Evolutionary conservation across 1,140 invertebrate species (phyloP), one percentile per base, ranked within the genome.

Genomic region (Andricus grossulariae): DNA sequence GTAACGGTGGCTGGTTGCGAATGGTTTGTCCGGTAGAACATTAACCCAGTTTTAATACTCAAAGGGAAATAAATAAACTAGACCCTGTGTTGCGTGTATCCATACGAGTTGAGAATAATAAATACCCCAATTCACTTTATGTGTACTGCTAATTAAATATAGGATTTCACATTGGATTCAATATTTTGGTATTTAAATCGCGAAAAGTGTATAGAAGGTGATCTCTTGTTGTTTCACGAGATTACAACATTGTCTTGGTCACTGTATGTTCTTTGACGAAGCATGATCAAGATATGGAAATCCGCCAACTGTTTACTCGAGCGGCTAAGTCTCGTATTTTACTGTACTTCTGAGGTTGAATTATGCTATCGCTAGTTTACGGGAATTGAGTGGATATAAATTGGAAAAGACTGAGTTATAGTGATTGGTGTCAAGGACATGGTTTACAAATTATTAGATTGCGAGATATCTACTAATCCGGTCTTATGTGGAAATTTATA

Each of bases 201-300:
- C 52, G 51, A 8, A 16, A 50, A 19, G 51, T 57, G 19, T 60
- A 50, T 74, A 21, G 72, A 72, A 71, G 39, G 70, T 49, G 72
- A 72, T 55, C 21, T n/a, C 49, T 54, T 55, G 79, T 71, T 80
- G 49, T 80, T 80, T 80, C 76, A 55, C 70, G 77, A 80, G 39
- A 54, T 75, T 80, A 73, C 75, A 77, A 77, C 76, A 80, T 77
- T 75, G 71, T 77, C 50, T 60, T 50, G 73, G 70, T 80, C 76
- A 75, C 11, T 55, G 21, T 66, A 25, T 66, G 60, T 66, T 66
- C 60, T 39, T 66, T 66, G 60, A 66, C 60, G 60, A 52, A 71
- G 49, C 71, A 25, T 51, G 66, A 81, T 81, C 80, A 76, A 70
- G 80, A 81, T 81, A 81, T 78, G 80, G 72, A 78, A 78, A 78